These are phyloP conservation scores for Allobates femoralis DNA, from an alignment of 2,797 vertebrate genomes.

Conservation along the genomic window DNA sequence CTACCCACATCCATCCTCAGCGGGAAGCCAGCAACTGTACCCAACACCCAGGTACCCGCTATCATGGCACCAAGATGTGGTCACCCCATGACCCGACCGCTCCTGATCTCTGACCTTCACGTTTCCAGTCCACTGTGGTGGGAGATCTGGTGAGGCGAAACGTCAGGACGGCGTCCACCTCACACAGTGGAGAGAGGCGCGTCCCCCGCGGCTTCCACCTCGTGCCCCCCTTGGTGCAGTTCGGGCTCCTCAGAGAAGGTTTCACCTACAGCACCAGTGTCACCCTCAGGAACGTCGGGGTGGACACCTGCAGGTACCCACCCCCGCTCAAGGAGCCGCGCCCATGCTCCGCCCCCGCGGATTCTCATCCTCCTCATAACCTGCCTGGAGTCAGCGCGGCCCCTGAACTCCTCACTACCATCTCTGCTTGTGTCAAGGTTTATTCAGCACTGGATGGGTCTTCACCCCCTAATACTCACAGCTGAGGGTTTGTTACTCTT, in stretches of 20 bases:
- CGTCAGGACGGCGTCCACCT: slow-evolving; percentile 76
- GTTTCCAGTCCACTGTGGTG: slow-evolving; percentile 69
- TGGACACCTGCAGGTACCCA: slow-evolving; percentile 85
- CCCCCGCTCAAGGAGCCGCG: neutral
- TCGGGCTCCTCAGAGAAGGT: slow-evolving; percentile 83
- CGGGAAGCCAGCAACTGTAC: slow-evolving; percentile 74
- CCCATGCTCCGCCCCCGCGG: too few species aligned
- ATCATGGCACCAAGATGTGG: neutral
- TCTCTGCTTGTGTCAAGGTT: too few species aligned
- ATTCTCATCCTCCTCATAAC: too few species aligned
- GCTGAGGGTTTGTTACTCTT: neutral
- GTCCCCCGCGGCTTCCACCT: slow-evolving; percentile 78
- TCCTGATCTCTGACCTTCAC: neutral
- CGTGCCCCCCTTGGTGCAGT: slow-evolving; percentile 76
- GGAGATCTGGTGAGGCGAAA: slow-evolving; percentile 80
- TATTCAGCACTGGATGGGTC: too few species aligned
- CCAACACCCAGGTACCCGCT: slow-evolving; percentile 78
- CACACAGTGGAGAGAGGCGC: slow-evolving; percentile 56
- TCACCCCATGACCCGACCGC: neutral
- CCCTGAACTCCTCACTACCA: too few species aligned
- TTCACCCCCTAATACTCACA: too few species aligned
- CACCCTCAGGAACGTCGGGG: slow-evolving; percentile 83
- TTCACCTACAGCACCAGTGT: slow-evolving; percentile 75
- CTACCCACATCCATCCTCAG: slow-evolving; percentile 77
- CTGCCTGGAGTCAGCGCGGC: too few species aligned